Evolutionary conservation across 2,888 invertebrate species (phyloP).

Genomic region (Drosophila setosimentum): DNA sequence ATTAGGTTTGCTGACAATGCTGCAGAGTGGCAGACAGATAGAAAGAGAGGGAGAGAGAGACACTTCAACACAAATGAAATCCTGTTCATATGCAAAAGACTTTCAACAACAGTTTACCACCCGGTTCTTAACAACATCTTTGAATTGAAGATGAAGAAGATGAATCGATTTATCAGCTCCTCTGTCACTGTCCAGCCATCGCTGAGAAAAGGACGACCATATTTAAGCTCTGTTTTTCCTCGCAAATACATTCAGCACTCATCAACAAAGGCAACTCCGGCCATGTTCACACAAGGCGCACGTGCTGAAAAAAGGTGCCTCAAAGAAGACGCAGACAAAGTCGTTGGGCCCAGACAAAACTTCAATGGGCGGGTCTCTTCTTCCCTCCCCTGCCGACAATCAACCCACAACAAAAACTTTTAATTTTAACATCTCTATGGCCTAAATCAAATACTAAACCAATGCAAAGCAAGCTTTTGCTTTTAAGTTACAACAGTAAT

Average conservation of each 20-base stretch:
- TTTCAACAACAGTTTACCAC: neutral
- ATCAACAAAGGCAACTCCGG: neutral
- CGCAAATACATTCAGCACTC: neutral
- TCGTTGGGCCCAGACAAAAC: neutral
- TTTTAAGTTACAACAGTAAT: neutral
- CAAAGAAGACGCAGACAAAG: neutral
- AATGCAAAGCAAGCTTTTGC: neutral
- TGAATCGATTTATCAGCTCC: neutral
- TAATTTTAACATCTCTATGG: neutral
- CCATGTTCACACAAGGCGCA: neutral
- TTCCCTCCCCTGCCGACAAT: neutral
- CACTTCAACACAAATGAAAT: neutral
- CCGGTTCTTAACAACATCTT: neutral
- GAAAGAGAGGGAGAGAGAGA: neutral
- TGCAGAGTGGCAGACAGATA: neutral
- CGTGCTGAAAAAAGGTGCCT: neutral
- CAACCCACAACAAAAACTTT: neutral
- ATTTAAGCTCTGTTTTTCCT: neutral
- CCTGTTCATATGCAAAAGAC: neutral
- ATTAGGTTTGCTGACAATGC: slow-evolving; percentile 23
- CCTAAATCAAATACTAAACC: neutral
- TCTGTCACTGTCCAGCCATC: neutral
- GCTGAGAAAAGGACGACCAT: neutral
- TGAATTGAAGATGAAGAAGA: neutral
- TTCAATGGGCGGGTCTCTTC: neutral